Percentiles rank a stretch among this genome's conserved stretches.
phyloP scores from a whole-genome alignment of 2,113 vertebrate genomes.

The Aplodontia rufa region DNA sequence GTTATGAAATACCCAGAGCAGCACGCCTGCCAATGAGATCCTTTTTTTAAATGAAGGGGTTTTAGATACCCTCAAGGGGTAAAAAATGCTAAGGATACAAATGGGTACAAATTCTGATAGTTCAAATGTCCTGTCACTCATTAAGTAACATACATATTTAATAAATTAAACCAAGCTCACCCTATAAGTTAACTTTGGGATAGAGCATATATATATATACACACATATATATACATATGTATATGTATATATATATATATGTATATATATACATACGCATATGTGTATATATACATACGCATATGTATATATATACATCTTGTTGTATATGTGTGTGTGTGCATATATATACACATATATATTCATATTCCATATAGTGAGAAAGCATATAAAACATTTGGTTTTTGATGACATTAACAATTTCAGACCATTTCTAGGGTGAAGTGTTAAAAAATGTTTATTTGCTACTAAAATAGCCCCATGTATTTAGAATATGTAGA shows the following conservation, averaged over 20 bases:
- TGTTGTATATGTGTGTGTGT: too few relatives aligned
- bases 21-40: neutral
- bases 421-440: slow-evolving; percentile 27
- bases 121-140: neutral
- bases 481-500: slow-evolving; percentile 14
- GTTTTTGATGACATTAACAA: neutral
- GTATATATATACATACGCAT: too few relatives aligned
- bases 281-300: too few relatives aligned
- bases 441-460: slow-evolving; percentile 19
- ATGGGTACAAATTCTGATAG: neutral
- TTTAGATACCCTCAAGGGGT: neutral
- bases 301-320: too few relatives aligned
- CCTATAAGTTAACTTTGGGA: neutral
- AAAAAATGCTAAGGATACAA: neutral
- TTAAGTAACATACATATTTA: neutral
- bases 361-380: neutral
- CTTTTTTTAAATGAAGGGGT: neutral
- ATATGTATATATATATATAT: too few relatives aligned
- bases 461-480: slow-evolving; percentile 10
- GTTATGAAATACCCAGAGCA: neutral
- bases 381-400: neutral
- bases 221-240: too few relatives aligned
- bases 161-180: neutral
- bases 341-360: neutral
- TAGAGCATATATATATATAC: neutral